These are phyloP conservation scores for Zaprionus gabonicus DNA, from an alignment of 1,140 invertebrate genomes.

Conservation along the genomic window DNA sequence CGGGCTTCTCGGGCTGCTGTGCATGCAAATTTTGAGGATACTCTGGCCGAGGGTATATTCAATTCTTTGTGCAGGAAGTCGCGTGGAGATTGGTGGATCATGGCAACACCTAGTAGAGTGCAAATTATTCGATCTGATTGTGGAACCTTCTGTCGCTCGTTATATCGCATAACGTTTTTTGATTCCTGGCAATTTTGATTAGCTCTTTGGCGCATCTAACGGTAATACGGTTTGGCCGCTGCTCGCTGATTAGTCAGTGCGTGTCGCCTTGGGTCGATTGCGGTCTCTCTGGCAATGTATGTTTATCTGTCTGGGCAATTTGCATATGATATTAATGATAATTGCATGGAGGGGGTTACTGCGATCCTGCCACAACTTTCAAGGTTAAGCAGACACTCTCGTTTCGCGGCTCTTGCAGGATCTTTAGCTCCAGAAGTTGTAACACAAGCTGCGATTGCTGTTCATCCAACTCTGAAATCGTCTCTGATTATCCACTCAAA, in stretches of 20 bases:
- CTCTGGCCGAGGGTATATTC: conserved; percentile 6
- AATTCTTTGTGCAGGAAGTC: background rate
- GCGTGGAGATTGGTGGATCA: background rate
- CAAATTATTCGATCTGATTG: background rate
- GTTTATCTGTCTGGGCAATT: conserved; percentile 77
- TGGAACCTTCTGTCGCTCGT: background rate
- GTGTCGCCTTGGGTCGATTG: conserved; percentile 18
- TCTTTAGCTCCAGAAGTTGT: background rate
- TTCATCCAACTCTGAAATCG: background rate
- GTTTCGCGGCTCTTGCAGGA: background rate
- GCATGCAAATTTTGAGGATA: conserved; percentile 60
- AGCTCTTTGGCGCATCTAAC: conserved; percentile 65
- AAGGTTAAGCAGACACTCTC: conserved; percentile 49
- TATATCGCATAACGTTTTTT: background rate
- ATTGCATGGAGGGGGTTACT: conserved; percentile 25
- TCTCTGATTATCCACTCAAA: conserved; percentile 20
- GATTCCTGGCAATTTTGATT: conserved; percentile 15
- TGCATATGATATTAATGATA: conserved; percentile 60
- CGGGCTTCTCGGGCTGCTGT: conserved; percentile 25
- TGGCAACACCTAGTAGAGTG: too few relatives aligned
- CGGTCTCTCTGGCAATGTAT: conserved; percentile 49
- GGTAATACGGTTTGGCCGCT: conserved; percentile 54
- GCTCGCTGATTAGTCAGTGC: conserved; percentile 35
- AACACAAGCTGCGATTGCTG: conserved; percentile 10
- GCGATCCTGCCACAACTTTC: conserved; percentile 19